phyloP scores from a whole-genome alignment of 1,140 invertebrate species.

The Caenorhabditis tropicalis region DNA sequence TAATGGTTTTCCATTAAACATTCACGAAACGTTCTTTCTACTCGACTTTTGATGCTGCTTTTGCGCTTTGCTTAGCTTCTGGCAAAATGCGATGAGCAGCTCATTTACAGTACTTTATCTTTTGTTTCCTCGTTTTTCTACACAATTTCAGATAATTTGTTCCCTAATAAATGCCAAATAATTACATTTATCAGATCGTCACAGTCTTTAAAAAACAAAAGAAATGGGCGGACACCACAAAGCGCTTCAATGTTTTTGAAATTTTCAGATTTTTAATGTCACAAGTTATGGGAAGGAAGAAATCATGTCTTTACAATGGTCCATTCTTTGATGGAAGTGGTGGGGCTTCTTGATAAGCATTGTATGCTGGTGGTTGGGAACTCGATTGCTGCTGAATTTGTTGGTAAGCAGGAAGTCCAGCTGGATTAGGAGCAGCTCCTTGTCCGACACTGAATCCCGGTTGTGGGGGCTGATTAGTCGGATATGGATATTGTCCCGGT shows the following conservation, averaged over 20 bases:
- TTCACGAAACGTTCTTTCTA: constrained; percentile 16
- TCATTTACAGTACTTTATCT: neutral
- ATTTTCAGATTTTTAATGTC: neutral
- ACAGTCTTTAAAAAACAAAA: neutral
- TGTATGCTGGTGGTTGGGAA: constrained; percentile 19
- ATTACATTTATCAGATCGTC: constrained; percentile 20
- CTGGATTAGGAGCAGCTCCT: neutral
- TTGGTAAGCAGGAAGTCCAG: neutral
- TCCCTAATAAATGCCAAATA: constrained; percentile 12
- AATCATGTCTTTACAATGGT: neutral
- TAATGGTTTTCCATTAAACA: neutral
- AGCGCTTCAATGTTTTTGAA: neutral
- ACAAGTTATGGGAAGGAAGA: neutral
- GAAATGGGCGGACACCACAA: neutral
- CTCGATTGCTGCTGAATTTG: neutral
- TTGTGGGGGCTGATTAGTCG: constrained; percentile 18
- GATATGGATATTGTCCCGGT: constrained; percentile 6
- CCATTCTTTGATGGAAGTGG: constrained; percentile 35
- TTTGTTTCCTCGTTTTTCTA: neutral
- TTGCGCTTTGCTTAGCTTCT: neutral
- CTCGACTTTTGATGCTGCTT: constrained; percentile 29
- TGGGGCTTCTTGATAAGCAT: constrained; percentile 26
- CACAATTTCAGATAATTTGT: neutral
- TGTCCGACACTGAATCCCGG: constrained; percentile 1
- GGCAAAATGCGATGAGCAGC: constrained; percentile 20